Evolutionary conservation across 2,797 vertebrate species (phyloP), one percentile per base, ranked within the genome.

Genomic region (Simalia tracyae): DNA sequence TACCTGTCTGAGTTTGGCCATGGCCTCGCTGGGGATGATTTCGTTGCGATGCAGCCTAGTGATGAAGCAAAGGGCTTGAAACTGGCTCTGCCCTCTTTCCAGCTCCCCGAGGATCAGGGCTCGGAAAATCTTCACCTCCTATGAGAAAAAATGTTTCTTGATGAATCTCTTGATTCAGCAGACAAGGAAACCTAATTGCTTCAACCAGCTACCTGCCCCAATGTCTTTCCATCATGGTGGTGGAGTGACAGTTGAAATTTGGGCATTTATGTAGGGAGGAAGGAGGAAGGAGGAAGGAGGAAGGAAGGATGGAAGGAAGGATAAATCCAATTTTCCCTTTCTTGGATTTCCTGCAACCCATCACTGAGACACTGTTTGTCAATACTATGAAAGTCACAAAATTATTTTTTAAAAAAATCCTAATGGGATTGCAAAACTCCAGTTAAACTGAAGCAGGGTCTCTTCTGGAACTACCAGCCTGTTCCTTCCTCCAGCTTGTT

Each of bases 61-160:
- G 96, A 99, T 92, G 88, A 99, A 99, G 96, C 99, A 99, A 61
- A 99, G 98, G 0, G 98, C 99, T 97, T 99, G 99, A 97, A 99
- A 99, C 97, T 99, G 99, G 96, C 97, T 99, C 97, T 99, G 99
- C 46, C 99, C 99, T 94, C 99, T 97, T 95, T 99, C 99, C 96
- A 99, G 97, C 97, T 99, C 99, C 87, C 99, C 99, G 2, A 99
- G 98, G 96, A 99, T 99, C 96, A 99, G 97, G 4, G 99, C 98
- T 88, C 98, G 98, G 97, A 99, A 99, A 96, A 99, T 98, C 98
- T 99, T 99, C 97, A 99, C 98, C 96, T 99, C 98, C 99, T 99
- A 96, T 12, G 3, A 92, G 46, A 87, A 84, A 28, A 26, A 5
- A 8, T 0, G 2, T 19, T 11, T 5, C 17, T 56, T 54, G 64